Base-by-base conservation (phyloP, 1,140 invertebrate genomes). In the Alviniconcha marisindica region DNA sequence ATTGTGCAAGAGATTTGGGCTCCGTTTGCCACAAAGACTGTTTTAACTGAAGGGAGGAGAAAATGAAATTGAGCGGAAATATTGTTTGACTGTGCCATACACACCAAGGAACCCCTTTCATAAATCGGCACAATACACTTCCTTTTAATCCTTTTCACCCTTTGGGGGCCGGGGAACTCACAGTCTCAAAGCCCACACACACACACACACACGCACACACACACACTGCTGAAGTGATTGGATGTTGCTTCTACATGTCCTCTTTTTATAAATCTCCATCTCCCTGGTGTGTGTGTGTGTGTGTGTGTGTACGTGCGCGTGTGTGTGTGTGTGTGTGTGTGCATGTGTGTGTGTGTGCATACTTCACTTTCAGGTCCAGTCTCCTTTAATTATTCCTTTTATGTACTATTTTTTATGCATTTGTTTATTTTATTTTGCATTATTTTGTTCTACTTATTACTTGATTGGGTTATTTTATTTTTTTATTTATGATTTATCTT, bases 11-110 rank as follows among this genome's bases (percentile, higher is more conserved):
- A 42, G 40, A 38, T 74, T 74, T 44, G 71, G 71, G 3, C 38
- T 7, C 14, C 2, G 36, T 7, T 28, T 3, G 36, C 0, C 21
- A 38, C 15, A 38, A 38, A 74, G 31, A 12, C 36, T 14, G 0
- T 5, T 38, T 42, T n/a, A 21, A n/a, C 15, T 10, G 2, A 10
- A 42, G 38, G 71, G 42, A n/a, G 71, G 51, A 33, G 51, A 42
- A 78, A 60, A 54, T 78, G 54, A 78, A 78, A 78, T 78, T 56
- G 77, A 63, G 77, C 56, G 77, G 77, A 78, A 78, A 78, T 78
- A 78, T 78, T 78, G 77, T 78, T 78, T 78, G 77, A 78, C 71
- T 74, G 15, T 18, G 38, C 14, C 71, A 42, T 42, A n/a, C 71
- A 44, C 71, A n/a, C 36, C 36, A 18, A 40, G 24, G 33, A 24